Conservation (phyloP, 2,797 vertebrate species). For the Amblyraja radiata region DNA sequence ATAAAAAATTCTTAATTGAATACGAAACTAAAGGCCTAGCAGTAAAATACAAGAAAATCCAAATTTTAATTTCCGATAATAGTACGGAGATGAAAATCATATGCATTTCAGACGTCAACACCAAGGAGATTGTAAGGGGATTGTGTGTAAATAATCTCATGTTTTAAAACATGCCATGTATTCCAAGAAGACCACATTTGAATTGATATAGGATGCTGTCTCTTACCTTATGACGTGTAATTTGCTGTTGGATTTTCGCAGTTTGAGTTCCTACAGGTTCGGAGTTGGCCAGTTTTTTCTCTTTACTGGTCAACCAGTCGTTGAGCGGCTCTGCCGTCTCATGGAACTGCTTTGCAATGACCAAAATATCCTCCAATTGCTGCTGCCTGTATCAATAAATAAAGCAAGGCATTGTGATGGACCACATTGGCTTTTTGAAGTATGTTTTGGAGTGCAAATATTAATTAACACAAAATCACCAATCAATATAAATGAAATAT, state of each 20-base stretch:
- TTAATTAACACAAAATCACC: not conserved
- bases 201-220: conserved; percentile 20
- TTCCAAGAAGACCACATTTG: conserved; percentile 6
- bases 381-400: conserved; percentile 65
- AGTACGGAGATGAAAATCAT: not conserved
- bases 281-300: conserved; percentile 85
- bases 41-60: not conserved
- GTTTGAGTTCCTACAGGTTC: conserved; percentile 96
- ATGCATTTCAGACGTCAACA: not conserved
- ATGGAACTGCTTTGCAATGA: conserved; percentile 90
- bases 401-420: not conserved
- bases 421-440: not conserved
- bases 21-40: not conserved
- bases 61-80: not conserved
- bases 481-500: not conserved
- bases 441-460: not conserved
- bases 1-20: not conserved
- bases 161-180: not conserved
- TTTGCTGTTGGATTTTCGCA: conserved; percentile 92
- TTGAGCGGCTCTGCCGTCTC: conserved; percentile 86
- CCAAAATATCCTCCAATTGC: conserved; percentile 90
- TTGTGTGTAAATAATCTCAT: conserved; percentile 18
- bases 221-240: conserved; percentile 87
- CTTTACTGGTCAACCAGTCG: conserved; percentile 86
- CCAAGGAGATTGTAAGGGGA: not conserved